Percentiles rank a stretch among this genome's conserved stretches.
Evolutionary conservation across 2,797 vertebrate species (phyloP).

Genomic region (Stomatorhinus walkeri): DNA sequence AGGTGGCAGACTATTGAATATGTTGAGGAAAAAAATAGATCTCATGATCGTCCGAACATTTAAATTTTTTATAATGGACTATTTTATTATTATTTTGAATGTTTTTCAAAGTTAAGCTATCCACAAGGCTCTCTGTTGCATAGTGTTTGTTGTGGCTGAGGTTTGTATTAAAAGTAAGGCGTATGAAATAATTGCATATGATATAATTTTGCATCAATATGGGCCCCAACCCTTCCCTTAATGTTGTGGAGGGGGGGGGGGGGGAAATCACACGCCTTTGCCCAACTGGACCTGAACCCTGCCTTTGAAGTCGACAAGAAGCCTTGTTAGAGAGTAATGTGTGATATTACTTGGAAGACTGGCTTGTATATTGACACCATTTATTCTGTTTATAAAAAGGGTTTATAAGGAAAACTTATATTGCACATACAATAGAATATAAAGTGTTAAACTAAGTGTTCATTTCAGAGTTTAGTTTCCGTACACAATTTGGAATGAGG

Average conservation of each 20-base stretch:
- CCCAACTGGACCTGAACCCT: conserved; percentile 43
- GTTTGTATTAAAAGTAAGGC: neutral
- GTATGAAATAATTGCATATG: neutral
- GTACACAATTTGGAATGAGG: neutral
- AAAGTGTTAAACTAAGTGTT: neutral
- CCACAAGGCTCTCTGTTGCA: conserved; percentile 18
- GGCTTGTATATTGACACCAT: neutral
- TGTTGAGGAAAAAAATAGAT: neutral
- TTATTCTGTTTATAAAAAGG: conserved; percentile 21
- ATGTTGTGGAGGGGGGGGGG: neutral
- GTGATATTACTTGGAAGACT: neutral
- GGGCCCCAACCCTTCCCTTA: neutral
- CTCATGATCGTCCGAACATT: neutral
- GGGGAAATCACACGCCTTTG: conserved; percentile 18
- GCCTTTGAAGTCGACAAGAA: conserved; percentile 13
- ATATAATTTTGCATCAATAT: neutral
- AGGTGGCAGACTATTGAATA: neutral
- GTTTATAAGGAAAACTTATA: conserved; percentile 40
- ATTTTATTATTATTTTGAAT: neutral
- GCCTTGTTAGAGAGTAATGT: neutral
- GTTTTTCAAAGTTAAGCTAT: neutral
- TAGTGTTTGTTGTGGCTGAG: neutral
- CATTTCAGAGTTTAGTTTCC: neutral
- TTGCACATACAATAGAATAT: neutral
- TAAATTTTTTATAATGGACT: neutral